phyloP scores from a whole-genome alignment of 1,140 invertebrate genomes.

The Acromyrmex heyeri region DNA sequence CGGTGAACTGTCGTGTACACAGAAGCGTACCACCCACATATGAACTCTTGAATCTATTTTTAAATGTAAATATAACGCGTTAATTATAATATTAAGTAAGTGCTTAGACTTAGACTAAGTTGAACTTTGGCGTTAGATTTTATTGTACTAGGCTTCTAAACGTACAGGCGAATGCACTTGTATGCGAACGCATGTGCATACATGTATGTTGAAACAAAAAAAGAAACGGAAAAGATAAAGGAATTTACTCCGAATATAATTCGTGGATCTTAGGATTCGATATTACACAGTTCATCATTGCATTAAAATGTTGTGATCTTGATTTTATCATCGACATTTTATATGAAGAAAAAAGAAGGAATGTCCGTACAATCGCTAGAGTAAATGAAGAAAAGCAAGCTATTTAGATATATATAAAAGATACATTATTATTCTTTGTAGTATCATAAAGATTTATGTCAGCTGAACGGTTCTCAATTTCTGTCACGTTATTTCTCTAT shows the following conservation, averaged over 20 bases:
- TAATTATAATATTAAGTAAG: conserved; percentile 67
- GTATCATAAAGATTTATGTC: conserved; percentile 21
- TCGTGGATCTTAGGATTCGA: conserved; percentile 58
- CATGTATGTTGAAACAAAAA: conserved; percentile 27
- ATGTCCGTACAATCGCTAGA: conserved; percentile 34
- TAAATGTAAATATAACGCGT: conserved; percentile 76
- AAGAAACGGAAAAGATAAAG: not conserved
- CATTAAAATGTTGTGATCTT: conserved; percentile 60
- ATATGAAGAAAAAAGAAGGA: conserved; percentile 26
- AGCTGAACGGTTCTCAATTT: not conserved
- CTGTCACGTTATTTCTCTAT: conserved; percentile 19
- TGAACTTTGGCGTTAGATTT: conserved; percentile 73
- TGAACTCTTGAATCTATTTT: conserved; percentile 73
- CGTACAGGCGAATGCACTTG: conserved; percentile 36
- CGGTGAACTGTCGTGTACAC: too few relatives aligned
- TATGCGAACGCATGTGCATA: conserved; percentile 3
- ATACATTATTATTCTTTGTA: conserved; percentile 28
- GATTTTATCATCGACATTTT: conserved; percentile 61
- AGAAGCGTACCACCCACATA: conserved; percentile 20
- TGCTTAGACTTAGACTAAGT: conserved; percentile 66
- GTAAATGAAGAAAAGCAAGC: not conserved
- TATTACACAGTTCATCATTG: conserved; percentile 67
- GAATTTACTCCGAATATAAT: conserved; percentile 34
- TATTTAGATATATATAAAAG: conserved; percentile 41
- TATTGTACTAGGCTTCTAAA: conserved; percentile 70